Conservation (phyloP, 1,140 invertebrate species). For the Galleria mellonella region DNA sequence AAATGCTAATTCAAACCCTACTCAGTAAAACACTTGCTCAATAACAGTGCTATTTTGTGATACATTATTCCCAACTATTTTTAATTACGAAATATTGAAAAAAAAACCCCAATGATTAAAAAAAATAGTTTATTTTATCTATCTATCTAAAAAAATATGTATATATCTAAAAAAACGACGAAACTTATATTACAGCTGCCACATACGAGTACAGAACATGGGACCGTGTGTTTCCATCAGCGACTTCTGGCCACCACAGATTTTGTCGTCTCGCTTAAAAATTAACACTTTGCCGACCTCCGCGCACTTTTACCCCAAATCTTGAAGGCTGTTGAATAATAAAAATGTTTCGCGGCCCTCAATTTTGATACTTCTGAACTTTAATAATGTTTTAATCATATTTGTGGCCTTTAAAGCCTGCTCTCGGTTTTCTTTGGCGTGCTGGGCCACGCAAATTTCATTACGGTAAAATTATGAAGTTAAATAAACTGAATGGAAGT, state of each 20-base stretch:
- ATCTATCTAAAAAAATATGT: too few relatives aligned
- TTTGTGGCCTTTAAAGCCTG: conserved; percentile 30
- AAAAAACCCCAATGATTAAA: too few relatives aligned
- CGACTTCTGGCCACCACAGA: conserved; percentile 16
- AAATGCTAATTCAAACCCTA: too few relatives aligned
- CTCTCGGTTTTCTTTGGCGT: neutral
- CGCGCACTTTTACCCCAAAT: conserved; percentile 30
- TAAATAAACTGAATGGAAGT: too few relatives aligned
- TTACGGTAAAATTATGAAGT: conserved; percentile 1
- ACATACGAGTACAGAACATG: neutral
- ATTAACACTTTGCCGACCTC: conserved; percentile 50
- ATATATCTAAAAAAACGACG: too few relatives aligned
- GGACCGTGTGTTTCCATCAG: conserved; percentile 14
- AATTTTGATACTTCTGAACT: conserved; percentile 32
- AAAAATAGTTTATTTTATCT: too few relatives aligned
- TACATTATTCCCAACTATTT: too few relatives aligned
- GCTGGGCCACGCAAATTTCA: conserved; percentile 3
- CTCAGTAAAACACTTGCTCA: too few relatives aligned
- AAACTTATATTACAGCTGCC: neutral
- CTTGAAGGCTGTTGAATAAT: conserved; percentile 50
- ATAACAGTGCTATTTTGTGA: too few relatives aligned
- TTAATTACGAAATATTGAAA: too few relatives aligned
- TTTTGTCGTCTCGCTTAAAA: conserved; percentile 52
- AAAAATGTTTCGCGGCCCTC: conserved; percentile 32
- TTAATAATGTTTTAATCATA: conserved; percentile 59